Conservation (phyloP, 2,888 invertebrate genomes). For the Tiliacea citrago region DNA sequence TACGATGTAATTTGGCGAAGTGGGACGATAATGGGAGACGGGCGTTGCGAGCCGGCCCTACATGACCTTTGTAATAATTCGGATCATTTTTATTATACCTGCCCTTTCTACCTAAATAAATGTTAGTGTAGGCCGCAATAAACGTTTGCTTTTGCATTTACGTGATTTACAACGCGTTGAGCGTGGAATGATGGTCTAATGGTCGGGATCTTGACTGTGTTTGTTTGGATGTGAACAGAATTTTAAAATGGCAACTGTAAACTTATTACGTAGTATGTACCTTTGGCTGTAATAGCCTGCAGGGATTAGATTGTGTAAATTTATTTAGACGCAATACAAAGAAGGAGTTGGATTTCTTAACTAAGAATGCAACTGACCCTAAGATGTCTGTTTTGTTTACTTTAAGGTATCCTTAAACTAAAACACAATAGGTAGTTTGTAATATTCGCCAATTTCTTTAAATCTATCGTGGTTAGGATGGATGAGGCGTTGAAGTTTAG, state of each 20-base stretch:
- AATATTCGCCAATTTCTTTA: no score
- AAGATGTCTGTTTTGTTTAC: not conserved
- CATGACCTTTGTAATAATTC: conserved; percentile 70
- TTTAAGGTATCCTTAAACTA: no score
- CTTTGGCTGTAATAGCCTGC: not conserved
- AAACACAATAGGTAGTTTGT: not conserved
- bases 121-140: conserved; percentile 67
- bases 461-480: not conserved
- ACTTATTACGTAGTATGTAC: conserved; percentile 11
- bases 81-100: conserved; percentile 74
- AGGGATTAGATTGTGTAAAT: not conserved
- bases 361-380: not conserved
- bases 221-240: conserved; percentile 37
- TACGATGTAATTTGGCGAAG: conserved; percentile 74
- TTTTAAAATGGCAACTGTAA: conserved; percentile 17
- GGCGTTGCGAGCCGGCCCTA: conserved; percentile 61
- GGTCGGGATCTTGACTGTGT: conserved; percentile 24
- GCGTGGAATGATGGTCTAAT: conserved; percentile 43
- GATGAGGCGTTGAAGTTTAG: not conserved
- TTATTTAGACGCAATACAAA: not conserved
- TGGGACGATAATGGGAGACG: conserved; percentile 70
- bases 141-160: conserved; percentile 65
- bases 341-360: not conserved
- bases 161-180: conserved; percentile 62
- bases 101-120: conserved; percentile 70